phyloP scores from a whole-genome alignment of 2,888 invertebrate species.

The Parnassius glacialis region DNA sequence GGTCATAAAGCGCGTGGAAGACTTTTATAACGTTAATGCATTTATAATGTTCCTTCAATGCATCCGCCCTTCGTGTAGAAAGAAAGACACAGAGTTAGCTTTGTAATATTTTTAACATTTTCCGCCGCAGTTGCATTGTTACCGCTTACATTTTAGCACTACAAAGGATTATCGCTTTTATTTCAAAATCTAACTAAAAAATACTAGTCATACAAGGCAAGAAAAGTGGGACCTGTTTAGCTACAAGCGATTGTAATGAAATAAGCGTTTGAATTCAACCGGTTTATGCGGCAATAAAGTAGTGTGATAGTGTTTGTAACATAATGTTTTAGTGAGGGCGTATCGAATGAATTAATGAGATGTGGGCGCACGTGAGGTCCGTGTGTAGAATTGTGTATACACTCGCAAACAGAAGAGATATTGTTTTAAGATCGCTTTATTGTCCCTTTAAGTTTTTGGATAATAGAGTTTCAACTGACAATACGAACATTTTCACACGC shows the following conservation, averaged over 20 bases:
- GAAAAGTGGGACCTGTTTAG: constrained; percentile 26
- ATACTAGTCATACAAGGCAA: constrained; percentile 25
- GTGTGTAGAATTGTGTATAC: constrained; percentile 56
- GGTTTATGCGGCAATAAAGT: constrained; percentile 59
- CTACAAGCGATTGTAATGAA: constrained; percentile 36
- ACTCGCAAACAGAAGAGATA: constrained; percentile 60
- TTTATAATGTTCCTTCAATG: constrained; percentile 55
- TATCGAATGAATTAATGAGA: constrained; percentile 79
- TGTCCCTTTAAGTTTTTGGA: constrained; percentile 62
- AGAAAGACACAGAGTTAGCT: constrained; percentile 13
- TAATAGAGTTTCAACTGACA: constrained; percentile 57
- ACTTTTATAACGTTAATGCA: constrained; percentile 50
- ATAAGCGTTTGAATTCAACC: constrained; percentile 46
- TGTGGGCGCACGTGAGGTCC: constrained; percentile 76
- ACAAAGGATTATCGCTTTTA: background rate
- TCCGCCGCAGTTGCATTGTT: background rate
- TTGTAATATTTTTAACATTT: constrained; percentile 1
- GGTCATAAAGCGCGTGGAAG: constrained; percentile 25
- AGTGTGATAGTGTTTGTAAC: constrained; percentile 57
- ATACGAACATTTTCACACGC: constrained; percentile 30
- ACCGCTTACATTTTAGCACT: background rate
- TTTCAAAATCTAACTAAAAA: background rate
- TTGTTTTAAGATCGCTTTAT: constrained; percentile 56
- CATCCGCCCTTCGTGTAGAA: constrained; percentile 29
- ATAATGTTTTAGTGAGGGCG: constrained; percentile 70